Conservation (phyloP, 1,140 invertebrate species). For the Papilio glaucus region DNA sequence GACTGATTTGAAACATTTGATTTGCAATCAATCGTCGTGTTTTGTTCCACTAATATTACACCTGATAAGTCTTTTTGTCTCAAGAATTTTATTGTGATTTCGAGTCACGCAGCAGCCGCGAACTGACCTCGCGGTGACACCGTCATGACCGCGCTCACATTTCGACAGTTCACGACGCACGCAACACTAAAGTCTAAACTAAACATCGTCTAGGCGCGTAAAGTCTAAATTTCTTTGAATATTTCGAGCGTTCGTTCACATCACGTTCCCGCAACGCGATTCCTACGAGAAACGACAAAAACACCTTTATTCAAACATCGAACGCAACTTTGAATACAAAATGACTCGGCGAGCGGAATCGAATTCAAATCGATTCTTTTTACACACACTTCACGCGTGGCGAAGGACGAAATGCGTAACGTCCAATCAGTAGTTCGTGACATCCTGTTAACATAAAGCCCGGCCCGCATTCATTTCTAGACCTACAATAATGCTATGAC, state of each 20-base stretch:
- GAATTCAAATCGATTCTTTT: conserved; percentile 70
- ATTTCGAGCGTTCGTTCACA: conserved; percentile 49
- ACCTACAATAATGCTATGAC: conserved; percentile 12
- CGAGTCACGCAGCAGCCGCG: conserved; percentile 39
- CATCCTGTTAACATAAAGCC: conserved; percentile 58
- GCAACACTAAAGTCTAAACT: conserved; percentile 28
- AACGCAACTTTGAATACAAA: conserved; percentile 66
- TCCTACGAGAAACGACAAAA: conserved; percentile 70
- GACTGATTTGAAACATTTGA: neutral
- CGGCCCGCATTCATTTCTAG: conserved; percentile 38
- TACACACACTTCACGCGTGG: conserved; percentile 58
- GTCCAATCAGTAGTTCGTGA: conserved; percentile 56
- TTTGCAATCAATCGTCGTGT: neutral
- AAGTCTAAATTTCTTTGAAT: conserved; percentile 37
- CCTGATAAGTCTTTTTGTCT: conserved; percentile 32
- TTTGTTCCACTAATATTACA: conserved; percentile 8
- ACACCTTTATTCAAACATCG: conserved; percentile 70
- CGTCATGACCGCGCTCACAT: conserved; percentile 42
- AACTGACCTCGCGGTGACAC: conserved; percentile 42
- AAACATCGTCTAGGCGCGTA: conserved; percentile 29
- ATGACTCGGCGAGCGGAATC: conserved; percentile 53
- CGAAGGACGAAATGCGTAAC: conserved; percentile 73
- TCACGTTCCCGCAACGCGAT: conserved; percentile 72
- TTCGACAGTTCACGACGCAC: conserved; percentile 39
- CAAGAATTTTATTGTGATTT: conserved; percentile 41